phyloP scores from a whole-genome alignment of 2,797 vertebrate genomes.

The Microcaecilia unicolor region DNA sequence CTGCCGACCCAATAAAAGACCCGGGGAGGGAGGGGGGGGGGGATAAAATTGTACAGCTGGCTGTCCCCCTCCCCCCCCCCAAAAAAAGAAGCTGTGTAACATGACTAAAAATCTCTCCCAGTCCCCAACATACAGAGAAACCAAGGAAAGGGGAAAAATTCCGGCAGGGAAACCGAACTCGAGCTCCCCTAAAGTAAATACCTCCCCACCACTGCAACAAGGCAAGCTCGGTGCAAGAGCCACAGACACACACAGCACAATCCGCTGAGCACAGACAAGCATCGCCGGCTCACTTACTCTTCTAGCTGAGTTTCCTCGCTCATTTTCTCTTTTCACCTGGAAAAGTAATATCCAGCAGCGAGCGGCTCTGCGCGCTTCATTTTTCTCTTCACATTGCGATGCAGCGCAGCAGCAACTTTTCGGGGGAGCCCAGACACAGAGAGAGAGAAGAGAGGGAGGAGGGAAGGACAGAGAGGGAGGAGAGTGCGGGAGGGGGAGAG shows the following conservation, averaged over 20 bases:
- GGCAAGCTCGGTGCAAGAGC: too few species aligned
- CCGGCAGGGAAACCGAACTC: neutral
- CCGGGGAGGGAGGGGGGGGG: too few species aligned
- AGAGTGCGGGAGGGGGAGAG: slow-evolving; percentile 2
- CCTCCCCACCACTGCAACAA: slow-evolving; percentile 5
- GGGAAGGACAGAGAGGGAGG: slow-evolving; percentile 21
- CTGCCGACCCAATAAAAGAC: neutral
- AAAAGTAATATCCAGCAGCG: slow-evolving; percentile 53
- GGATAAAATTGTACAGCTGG: too few species aligned
- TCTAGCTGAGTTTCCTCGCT: slow-evolving; percentile 61
- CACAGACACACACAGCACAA: too few species aligned
- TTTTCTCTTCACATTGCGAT: slow-evolving; percentile 46
- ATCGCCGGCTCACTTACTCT: slow-evolving; percentile 59
- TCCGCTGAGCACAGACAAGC: too few species aligned
- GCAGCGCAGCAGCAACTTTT: too few species aligned
- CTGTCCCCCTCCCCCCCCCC: neutral
- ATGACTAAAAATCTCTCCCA: too few species aligned
- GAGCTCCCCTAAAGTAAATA: slow-evolving; percentile 10
- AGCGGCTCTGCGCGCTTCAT: slow-evolving; percentile 54
- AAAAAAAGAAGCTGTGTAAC: too few species aligned
- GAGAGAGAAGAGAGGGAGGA: neutral
- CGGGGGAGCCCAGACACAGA: slow-evolving; percentile 11
- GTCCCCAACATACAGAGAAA: neutral
- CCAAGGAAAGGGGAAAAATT: neutral
- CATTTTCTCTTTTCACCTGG: slow-evolving; percentile 56